Conservation (phyloP, 2,113 vertebrate species). For the Pontoporia blainvillei region DNA sequence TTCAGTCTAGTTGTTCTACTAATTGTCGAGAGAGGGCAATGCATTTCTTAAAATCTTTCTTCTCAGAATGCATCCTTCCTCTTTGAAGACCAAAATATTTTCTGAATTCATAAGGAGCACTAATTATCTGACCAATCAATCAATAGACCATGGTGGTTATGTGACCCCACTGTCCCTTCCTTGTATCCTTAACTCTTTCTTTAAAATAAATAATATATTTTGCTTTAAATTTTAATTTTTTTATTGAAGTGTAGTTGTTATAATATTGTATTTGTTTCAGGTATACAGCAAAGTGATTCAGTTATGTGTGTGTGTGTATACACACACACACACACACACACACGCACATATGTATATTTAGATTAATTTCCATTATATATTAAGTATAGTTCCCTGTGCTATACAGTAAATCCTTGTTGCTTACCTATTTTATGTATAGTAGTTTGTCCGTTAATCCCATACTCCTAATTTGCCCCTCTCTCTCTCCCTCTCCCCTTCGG, state of each 20-base stretch:
- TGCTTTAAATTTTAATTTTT: not conserved
- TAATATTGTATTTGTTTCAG: not conserved
- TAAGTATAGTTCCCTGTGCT: not conserved
- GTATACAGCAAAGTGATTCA: not conserved
- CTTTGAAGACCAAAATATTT: not conserved
- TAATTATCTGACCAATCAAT: not conserved
- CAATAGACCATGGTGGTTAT: not conserved
- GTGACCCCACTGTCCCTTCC: not conserved
- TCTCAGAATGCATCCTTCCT: not conserved
- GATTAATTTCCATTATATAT: not conserved
- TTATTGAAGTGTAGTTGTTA: not conserved
- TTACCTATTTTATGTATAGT: not conserved
- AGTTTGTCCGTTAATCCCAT: not conserved
- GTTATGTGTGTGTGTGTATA: not conserved
- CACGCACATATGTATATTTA: too few relatives aligned
- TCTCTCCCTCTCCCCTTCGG: not conserved
- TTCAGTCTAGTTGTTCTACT: not conserved
- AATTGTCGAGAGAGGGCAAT: not conserved
- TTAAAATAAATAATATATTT: not conserved
- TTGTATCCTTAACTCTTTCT: not conserved
- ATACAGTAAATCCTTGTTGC: not conserved
- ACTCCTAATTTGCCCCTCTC: not conserved
- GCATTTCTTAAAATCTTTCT: not conserved
- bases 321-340: fast-evolving
- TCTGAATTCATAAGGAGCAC: not conserved